A percentile compares a stretch with the other conserved stretches of the same genome.
These are phyloP conservation scores for Gracilinanus agilis DNA, from an alignment of 2,113 vertebrate species.

Conservation along the genomic window DNA sequence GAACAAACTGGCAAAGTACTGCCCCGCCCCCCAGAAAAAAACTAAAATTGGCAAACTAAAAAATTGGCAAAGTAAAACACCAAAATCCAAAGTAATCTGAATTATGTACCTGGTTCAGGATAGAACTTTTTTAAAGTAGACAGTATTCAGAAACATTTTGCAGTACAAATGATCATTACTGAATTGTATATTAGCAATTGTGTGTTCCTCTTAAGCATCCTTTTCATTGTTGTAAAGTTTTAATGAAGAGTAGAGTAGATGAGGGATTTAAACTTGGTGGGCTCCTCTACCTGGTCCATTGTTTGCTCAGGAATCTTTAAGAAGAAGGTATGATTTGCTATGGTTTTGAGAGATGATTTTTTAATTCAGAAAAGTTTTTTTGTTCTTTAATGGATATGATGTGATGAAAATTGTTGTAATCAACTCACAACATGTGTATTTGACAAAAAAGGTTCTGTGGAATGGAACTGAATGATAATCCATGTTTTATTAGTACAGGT, in stretches of 20 bases:
- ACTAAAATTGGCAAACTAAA: background rate
- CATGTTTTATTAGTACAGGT: background rate
- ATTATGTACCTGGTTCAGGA: fast-evolving
- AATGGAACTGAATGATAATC: conserved; percentile 22
- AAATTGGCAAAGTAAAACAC: background rate
- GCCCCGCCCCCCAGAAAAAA: too few relatives aligned
- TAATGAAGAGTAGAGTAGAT: background rate
- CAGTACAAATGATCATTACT: background rate
- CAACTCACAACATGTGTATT: fast-evolving
- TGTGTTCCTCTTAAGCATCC: background rate
- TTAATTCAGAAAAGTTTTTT: background rate
- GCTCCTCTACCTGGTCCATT: background rate
- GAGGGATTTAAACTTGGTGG: background rate
- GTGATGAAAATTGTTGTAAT: background rate
- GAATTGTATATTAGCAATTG: fast-evolving
- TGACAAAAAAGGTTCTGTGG: background rate
- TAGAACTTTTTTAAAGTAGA: background rate
- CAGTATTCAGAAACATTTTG: background rate
- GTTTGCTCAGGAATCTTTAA: fast-evolving
- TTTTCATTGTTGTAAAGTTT: background rate
- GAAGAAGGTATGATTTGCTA: background rate
- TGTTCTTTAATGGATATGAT: fast-evolving
- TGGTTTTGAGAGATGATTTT: background rate
- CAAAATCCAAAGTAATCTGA: background rate
- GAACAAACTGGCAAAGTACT: too few relatives aligned